A percentile compares a stretch with the other conserved stretches of the same genome.
These are phyloP conservation scores for Malaclemys terrapin DNA, from an alignment of 2,113 vertebrate genomes.

Conservation along the genomic window DNA sequence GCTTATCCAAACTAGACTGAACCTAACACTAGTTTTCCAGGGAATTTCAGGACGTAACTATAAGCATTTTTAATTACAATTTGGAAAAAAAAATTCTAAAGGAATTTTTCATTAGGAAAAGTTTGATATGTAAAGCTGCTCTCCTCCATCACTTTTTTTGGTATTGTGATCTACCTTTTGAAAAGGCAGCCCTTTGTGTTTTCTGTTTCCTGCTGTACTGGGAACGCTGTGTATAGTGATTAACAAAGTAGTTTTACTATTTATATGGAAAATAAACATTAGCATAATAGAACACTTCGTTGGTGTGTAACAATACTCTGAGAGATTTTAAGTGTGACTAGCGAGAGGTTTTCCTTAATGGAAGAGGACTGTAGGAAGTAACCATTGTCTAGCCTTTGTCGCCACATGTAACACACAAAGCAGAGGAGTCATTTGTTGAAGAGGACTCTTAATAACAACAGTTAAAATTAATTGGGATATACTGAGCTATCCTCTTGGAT, in stretches of 20 bases:
- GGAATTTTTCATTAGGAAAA: neutral
- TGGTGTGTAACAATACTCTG: neutral
- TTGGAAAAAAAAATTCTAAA: neutral
- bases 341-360: slow-evolving; percentile 1
- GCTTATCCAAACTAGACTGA: neutral
- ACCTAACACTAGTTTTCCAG: neutral
- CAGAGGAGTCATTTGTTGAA: slow-evolving; percentile 27
- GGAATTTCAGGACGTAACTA: neutral
- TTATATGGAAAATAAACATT: neutral
- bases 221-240: neutral
- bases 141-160: neutral
- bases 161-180: neutral
- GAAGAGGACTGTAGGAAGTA: neutral
- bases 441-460: neutral
- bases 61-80: neutral
- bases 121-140: neutral
- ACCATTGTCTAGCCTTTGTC: neutral
- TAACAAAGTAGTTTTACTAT: neutral
- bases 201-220: neutral
- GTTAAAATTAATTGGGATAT: neutral
- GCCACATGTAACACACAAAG: neutral
- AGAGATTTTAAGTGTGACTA: neutral
- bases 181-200: neutral
- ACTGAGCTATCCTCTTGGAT: neutral
- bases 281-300: neutral